Percentiles rank a stretch among this genome's conserved stretches.
Evolutionary conservation across 35 echinoderm and acorn worm species (phyloP).

Genomic region (Eucidaris tribuloides): DNA sequence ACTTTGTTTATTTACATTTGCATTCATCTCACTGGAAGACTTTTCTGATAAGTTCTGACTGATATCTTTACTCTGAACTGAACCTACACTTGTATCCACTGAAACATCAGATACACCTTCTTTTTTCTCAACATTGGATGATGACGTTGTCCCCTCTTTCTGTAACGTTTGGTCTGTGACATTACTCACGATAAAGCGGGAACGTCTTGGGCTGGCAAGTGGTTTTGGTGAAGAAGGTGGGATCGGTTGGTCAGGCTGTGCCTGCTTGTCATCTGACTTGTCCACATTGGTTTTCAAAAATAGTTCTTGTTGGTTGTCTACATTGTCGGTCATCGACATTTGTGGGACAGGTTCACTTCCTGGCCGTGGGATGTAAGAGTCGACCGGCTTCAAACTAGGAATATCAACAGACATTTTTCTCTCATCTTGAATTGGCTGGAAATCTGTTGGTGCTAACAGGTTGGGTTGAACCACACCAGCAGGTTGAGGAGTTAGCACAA

Average conservation of each 20-base stretch:
- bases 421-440: conserved; percentile 15
- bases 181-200: background rate
- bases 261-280: background rate
- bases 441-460: conserved; percentile 7
- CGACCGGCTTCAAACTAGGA: background rate
- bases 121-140: background rate
- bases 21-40: conserved; percentile 55
- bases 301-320: background rate
- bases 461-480: too few relatives aligned
- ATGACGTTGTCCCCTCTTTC: background rate
- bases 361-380: background rate
- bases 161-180: background rate
- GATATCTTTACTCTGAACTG: background rate
- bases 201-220: background rate
- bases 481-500: background rate
- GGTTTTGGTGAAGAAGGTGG: conserved; percentile 6
- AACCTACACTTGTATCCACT: background rate
- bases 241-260: background rate
- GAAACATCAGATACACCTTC: too few relatives aligned
- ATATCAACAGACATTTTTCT: conserved; percentile 3
- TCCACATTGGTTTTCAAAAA: background rate
- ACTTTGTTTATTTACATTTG: background rate
- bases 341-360: conserved; percentile 19
- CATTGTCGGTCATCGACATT: background rate
- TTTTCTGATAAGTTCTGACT: conserved; percentile 4